Conservation (phyloP, 2,797 vertebrate genomes). For the Falco rusticolus region DNA sequence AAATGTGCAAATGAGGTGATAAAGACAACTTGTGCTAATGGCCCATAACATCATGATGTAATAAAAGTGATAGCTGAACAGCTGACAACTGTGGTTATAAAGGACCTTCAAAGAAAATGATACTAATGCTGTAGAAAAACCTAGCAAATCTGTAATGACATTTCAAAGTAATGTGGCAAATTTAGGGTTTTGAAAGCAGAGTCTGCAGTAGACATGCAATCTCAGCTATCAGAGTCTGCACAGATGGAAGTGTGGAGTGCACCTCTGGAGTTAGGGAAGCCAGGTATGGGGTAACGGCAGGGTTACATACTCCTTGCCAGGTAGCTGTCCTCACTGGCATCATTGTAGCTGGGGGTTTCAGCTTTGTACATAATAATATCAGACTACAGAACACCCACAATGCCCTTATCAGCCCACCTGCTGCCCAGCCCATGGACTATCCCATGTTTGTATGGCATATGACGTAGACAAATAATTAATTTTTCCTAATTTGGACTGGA, state of each 20-base stretch:
- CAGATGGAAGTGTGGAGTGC: not conserved
- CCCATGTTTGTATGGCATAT: fast-evolving
- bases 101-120: not conserved
- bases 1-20: not conserved
- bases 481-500: not conserved
- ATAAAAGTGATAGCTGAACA: not conserved
- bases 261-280: not conserved
- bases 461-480: fast-evolving
- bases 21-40: not conserved
- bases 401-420: not conserved
- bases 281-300: fast-evolving
- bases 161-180: not conserved
- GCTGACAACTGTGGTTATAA: not conserved
- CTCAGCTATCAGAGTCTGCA: not conserved
- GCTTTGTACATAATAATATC: not conserved
- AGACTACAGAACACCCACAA: not conserved
- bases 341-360: not conserved
- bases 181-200: not conserved
- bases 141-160: not conserved
- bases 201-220: not conserved
- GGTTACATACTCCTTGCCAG: fast-evolving
- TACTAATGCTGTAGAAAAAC: not conserved
- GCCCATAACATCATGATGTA: not conserved
- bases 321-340: not conserved
- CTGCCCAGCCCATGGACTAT: not conserved